Conservation (phyloP, 1,140 invertebrate species). For the Zaprionus inermis region DNA sequence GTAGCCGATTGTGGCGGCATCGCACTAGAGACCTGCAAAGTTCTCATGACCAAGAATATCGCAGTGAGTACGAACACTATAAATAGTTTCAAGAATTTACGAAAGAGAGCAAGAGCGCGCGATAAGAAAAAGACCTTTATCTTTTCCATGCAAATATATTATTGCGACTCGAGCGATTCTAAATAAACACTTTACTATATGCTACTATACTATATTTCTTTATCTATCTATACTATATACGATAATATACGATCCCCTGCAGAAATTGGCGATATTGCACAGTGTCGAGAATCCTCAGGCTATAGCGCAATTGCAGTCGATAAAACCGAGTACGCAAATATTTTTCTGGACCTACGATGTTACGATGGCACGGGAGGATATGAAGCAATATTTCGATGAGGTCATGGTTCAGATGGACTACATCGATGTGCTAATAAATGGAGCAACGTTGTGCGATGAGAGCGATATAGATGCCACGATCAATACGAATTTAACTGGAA, state of each 20-base stretch:
- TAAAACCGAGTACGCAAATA: slow-evolving; percentile 73
- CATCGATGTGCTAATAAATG: slow-evolving; percentile 80
- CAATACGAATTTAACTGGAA: slow-evolving; percentile 72
- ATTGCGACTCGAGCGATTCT: background rate
- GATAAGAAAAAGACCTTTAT: background rate
- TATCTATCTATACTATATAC: background rate
- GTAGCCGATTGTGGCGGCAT: slow-evolving; percentile 80
- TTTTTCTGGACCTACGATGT: slow-evolving; percentile 79
- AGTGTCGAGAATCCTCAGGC: slow-evolving; percentile 71
- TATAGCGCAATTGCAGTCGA: slow-evolving; percentile 69
- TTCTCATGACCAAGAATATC: slow-evolving; percentile 75
- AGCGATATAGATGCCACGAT: slow-evolving; percentile 69
- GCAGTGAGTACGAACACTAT: slow-evolving; percentile 57
- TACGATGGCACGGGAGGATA: slow-evolving; percentile 69
- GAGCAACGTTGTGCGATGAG: slow-evolving; percentile 70
- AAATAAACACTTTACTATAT: background rate
- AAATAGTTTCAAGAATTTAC: background rate
- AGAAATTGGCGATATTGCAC: slow-evolving; percentile 77
- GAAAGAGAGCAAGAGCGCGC: background rate
- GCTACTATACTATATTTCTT: background rate
- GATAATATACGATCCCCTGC: background rate
- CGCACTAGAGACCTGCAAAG: slow-evolving; percentile 75
- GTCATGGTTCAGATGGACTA: slow-evolving; percentile 77
- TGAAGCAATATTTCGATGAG: slow-evolving; percentile 78
- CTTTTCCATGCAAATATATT: background rate